phyloP scores from a whole-genome alignment of 92 coral and sea anemone species.

The Epizoanthus illoricatus region DNA sequence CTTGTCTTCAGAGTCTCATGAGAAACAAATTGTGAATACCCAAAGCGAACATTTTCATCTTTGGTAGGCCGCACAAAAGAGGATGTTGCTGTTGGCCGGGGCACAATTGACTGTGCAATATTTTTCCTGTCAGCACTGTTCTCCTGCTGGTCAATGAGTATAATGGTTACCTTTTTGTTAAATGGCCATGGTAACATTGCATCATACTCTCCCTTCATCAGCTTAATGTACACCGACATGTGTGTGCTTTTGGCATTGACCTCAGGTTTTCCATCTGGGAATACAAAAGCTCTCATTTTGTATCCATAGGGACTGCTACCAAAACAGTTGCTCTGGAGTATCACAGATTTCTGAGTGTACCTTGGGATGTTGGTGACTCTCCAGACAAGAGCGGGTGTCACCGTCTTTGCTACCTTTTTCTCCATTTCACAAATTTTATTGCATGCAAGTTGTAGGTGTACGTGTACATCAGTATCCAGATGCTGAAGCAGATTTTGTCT shows the following conservation, averaged over 20 bases:
- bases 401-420: too few relatives aligned
- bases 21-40: slow-evolving; percentile 47
- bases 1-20: slow-evolving; percentile 36
- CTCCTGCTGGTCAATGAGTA: slow-evolving; percentile 38
- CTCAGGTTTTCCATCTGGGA: slow-evolving; percentile 42
- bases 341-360: slow-evolving; percentile 24
- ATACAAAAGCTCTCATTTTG: slow-evolving; percentile 41
- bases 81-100: slow-evolving; percentile 30
- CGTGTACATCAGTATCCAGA: too few relatives aligned
- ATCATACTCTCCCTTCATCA: slow-evolving; percentile 47
- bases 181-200: slow-evolving; percentile 41
- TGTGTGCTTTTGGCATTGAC: slow-evolving; percentile 44
- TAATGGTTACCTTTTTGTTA: slow-evolving; percentile 22
- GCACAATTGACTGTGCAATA: slow-evolving; percentile 39
- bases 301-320: slow-evolving; percentile 44
- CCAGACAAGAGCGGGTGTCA: too few relatives aligned
- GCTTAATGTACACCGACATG: slow-evolving; percentile 37
- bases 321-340: slow-evolving; percentile 26
- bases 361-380: slow-evolving; percentile 22
- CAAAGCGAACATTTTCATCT: slow-evolving; percentile 38
- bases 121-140: slow-evolving; percentile 35
- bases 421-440: too few relatives aligned
- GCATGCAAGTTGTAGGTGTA: too few relatives aligned
- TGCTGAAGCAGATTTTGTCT: too few relatives aligned
- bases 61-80: slow-evolving; percentile 36